Percentiles rank a stretch among this genome's conserved stretches.
phyloP scores from a whole-genome alignment of 2,113 vertebrate species.

The Petaurus breviceps region DNA sequence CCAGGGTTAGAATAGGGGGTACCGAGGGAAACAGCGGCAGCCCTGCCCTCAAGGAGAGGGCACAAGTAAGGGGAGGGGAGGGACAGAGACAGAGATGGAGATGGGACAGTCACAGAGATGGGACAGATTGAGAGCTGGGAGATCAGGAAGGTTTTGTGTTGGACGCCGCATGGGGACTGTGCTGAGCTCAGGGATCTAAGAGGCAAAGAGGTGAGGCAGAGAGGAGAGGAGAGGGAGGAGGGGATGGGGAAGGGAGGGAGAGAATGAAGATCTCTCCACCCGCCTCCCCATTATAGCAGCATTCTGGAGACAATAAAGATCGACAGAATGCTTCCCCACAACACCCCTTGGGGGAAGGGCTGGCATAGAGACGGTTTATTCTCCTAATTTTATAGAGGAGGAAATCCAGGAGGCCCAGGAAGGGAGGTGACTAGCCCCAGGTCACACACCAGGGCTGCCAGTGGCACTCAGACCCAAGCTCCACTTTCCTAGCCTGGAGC shows the following conservation, averaged over 20 bases:
- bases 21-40: background rate
- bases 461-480: background rate
- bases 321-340: accelerated
- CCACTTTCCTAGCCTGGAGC: background rate
- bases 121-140: too few species aligned
- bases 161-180: background rate
- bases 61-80: too few species aligned
- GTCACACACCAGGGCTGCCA: background rate
- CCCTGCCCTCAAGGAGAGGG: background rate
- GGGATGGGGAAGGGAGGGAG: background rate
- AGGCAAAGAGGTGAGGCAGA: too few species aligned
- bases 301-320: background rate
- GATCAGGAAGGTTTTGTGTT: background rate
- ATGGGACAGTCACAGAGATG: too few species aligned
- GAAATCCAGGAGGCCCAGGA: background rate
- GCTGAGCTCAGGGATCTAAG: background rate
- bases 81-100: too few species aligned
- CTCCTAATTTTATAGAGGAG: background rate
- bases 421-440: background rate
- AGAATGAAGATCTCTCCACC: too few species aligned
- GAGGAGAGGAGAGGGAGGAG: too few species aligned
- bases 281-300: too few species aligned
- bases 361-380: too few species aligned
- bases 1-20: background rate
- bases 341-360: accelerated